phyloP scores from a whole-genome alignment of 2,797 vertebrate genomes.

The Centropyge bicolor region DNA sequence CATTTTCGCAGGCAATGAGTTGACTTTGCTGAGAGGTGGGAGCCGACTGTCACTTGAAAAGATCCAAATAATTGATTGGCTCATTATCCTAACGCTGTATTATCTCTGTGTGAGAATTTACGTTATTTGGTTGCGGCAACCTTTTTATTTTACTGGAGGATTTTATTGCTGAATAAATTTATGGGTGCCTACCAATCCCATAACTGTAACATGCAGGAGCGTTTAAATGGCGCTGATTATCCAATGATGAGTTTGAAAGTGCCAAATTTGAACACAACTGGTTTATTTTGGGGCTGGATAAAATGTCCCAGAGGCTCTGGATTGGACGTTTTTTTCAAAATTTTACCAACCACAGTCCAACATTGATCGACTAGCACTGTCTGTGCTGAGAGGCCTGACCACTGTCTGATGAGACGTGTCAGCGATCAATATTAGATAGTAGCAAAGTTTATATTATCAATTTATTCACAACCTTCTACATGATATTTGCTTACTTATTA shows the following conservation, averaged over 20 bases:
- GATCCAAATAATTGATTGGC: constrained; percentile 76
- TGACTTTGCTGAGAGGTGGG: constrained; percentile 54
- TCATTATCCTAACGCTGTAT: constrained; percentile 69
- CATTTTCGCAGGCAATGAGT: constrained; percentile 43
- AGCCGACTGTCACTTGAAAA: constrained; percentile 69
- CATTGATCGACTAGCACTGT: constrained; percentile 40
- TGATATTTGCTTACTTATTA: constrained; percentile 43
- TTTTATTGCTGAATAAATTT: constrained; percentile 62
- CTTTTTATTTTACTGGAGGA: constrained; percentile 61
- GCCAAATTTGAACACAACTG: not conserved
- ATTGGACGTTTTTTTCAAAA: constrained; percentile 34
- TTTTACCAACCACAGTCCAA: constrained; percentile 34
- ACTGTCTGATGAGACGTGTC: too few species aligned
- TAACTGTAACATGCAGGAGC: constrained; percentile 39
- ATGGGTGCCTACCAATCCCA: constrained; percentile 45
- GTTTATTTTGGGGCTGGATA: constrained; percentile 15
- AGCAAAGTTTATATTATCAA: constrained; percentile 43
- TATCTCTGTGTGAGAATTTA: constrained; percentile 65
- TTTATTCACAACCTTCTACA: constrained; percentile 41
- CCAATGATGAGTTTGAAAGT: constrained; percentile 28
- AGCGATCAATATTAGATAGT: constrained; percentile 57
- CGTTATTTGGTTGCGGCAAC: constrained; percentile 57
- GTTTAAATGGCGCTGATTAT: constrained; percentile 52
- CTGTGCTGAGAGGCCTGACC: too few species aligned
- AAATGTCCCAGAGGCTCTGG: constrained; percentile 17